Evolutionary conservation across 30 jellyfish, hydroid and myxozoan genomes (phyloP), one percentile per base, ranked within the genome.

Genomic region (Nemopilema nomurai): DNA sequence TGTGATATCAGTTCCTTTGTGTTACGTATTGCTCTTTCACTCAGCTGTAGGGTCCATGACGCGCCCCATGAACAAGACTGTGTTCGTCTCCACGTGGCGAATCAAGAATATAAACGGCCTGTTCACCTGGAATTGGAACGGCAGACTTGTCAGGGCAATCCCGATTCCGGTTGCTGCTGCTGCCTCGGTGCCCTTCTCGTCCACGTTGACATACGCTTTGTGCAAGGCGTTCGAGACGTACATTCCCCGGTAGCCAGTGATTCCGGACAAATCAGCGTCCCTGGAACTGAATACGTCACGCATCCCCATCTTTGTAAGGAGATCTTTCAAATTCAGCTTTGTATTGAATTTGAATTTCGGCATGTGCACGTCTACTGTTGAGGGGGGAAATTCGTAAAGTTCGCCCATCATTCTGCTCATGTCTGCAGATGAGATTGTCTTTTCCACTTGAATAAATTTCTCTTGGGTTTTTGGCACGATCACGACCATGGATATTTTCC

Each of bases 181-280:
- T 20, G 96, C 96, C 30, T 89, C 96, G 9, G 96, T 89, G 71
- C 96, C 96, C 50, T 80, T 84, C 65, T 89, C 96, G 77, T 89
- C 89, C 13, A 89, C 96, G 16, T 51, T 82, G 50, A 89, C 76
- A 73, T 41, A 89, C 6, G 96, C 88, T 80, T 89, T 89, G 81
- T 89, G 96, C 21, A 74, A 41, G 16, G 84, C 90, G n/a, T 68
- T 51, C 23, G 89, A 71, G 6, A 89, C 96, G 31, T 49, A 89
- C 91, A 89, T 33, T 31, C 89, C 87, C 65, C 81, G 71, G 85
- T 80, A 74, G 65, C 90, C 96, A 0, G 82, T 68, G 22, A 89
- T 89, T 30, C 96, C 96, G 0, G 96, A 80, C 23, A 89, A 84
- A 81, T 89, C 92, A 9, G 96, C 96, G 22, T 22, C 63, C 41